Percentiles rank a stretch among this genome's conserved stretches.
Conservation (phyloP, 2,888 invertebrate species). For the Stenchaetothrips biformis region DNA sequence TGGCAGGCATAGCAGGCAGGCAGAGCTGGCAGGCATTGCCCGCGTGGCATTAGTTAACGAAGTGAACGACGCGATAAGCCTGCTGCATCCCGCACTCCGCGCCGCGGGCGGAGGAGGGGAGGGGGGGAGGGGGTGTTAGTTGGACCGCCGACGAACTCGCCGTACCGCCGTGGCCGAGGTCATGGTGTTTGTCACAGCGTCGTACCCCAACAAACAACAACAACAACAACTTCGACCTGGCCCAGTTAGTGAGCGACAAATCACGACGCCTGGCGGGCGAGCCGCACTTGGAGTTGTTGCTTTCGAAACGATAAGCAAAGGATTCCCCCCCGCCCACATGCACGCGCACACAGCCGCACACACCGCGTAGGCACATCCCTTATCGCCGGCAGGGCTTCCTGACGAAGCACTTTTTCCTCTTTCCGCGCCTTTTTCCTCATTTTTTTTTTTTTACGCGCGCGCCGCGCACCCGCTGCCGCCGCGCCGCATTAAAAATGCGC, state of each 20-base stretch:
- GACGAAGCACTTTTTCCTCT: no score
- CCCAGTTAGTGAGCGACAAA: no score
- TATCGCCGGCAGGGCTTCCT: background rate
- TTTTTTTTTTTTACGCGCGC: background rate
- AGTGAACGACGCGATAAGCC: slow-evolving; percentile 4
- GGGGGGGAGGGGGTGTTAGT: background rate
- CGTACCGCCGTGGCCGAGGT: no score
- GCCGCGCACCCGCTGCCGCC: background rate
- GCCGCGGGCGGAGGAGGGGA: background rate
- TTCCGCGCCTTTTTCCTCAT: background rate
- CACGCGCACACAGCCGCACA: background rate
- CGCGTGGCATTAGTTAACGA: slow-evolving; percentile 16
- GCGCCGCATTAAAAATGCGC: background rate
- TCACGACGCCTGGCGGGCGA: no score
- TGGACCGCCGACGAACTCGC: background rate
- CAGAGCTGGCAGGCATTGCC: background rate
- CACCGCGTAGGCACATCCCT: background rate
- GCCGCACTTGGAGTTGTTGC: no score
- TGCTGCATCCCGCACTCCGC: background rate
- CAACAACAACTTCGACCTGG: no score
- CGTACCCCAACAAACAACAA: no score
- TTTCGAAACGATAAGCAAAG: no score
- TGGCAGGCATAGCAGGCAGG: background rate
- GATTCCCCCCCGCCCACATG: no score
- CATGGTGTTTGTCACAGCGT: no score